Percentiles rank a stretch among this genome's conserved stretches.
Conservation (phyloP, 2,888 invertebrate species). For the Macropis europaea region DNA sequence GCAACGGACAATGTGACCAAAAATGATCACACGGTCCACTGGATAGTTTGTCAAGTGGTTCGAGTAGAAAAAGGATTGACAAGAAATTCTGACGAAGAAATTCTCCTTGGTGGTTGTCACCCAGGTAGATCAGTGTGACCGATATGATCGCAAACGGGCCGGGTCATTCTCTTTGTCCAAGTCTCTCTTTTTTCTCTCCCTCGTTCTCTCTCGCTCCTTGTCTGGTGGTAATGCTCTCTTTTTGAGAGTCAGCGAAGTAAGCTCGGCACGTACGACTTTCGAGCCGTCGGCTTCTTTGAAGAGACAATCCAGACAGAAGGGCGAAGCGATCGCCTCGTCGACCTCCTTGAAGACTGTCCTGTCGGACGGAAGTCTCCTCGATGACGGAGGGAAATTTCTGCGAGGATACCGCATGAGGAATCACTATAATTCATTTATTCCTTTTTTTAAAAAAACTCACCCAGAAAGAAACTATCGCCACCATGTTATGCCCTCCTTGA, state of each 20-base stretch:
- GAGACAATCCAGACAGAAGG: conserved; percentile 62
- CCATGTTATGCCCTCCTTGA: too few species aligned
- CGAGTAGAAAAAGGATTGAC: conserved; percentile 11
- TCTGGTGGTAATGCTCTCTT: background rate
- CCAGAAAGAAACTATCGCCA: too few species aligned
- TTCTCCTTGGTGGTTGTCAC: conserved; percentile 62
- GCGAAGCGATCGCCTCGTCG: conserved; percentile 54
- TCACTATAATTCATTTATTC: too few species aligned
- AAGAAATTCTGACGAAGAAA: conserved; percentile 17
- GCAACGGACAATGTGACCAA: background rate
- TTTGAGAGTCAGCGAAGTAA: conserved; percentile 39
- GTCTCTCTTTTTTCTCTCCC: background rate
- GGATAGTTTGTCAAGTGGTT: background rate
- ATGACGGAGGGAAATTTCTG: background rate
- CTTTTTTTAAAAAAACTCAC: too few species aligned
- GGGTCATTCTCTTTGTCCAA: conserved; percentile 52
- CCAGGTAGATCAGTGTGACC: conserved; percentile 68
- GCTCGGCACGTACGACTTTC: conserved; percentile 64
- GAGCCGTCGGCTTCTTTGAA: conserved; percentile 64
- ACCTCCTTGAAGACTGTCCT: conserved; percentile 3
- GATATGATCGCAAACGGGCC: conserved; percentile 63
- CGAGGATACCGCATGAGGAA: too few species aligned
- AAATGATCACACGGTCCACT: background rate
- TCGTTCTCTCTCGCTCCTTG: background rate
- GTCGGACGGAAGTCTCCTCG: background rate